phyloP scores from a whole-genome alignment of 2,888 invertebrate genomes.

The Seladonia tumulorum region DNA sequence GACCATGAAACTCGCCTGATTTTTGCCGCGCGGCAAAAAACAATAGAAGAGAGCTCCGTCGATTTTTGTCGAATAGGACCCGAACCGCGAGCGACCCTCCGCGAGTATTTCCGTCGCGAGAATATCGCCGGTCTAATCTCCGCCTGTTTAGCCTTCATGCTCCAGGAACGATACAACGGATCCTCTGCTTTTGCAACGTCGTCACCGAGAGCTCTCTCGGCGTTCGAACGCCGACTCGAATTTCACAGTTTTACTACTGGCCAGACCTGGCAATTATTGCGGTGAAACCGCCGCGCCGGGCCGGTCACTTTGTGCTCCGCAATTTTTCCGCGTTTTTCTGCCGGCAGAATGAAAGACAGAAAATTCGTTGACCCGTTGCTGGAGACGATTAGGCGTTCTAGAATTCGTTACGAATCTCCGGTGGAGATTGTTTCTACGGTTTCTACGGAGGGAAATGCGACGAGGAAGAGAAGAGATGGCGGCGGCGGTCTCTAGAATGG shows the following conservation, averaged over 20 bases:
- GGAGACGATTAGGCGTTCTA: neutral
- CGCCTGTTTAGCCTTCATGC: slow-evolving; percentile 2
- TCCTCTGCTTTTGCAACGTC: neutral
- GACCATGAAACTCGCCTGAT: slow-evolving; percentile 70
- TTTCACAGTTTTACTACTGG: slow-evolving; percentile 51
- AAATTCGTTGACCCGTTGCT: slow-evolving; percentile 22
- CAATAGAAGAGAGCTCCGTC: slow-evolving; percentile 2
- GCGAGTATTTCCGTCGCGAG: neutral
- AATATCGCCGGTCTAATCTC: slow-evolving; percentile 31
- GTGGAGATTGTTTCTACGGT: neutral
- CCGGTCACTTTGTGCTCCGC: neutral
- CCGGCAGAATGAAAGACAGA: slow-evolving; percentile 1
- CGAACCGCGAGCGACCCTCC: slow-evolving; percentile 28
- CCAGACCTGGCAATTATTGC: slow-evolving; percentile 42
- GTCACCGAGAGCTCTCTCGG: neutral
- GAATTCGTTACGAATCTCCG: slow-evolving; percentile 7
- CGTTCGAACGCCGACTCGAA: slow-evolving; percentile 23
- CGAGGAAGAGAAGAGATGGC: neutral
- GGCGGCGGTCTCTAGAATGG: neutral
- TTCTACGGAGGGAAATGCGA: neutral
- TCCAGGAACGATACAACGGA: neutral
- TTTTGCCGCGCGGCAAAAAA: slow-evolving; percentile 67
- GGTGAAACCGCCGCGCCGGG: slow-evolving; percentile 27
- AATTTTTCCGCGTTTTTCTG: slow-evolving; percentile 15
- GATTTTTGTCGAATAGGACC: slow-evolving; percentile 57